Conservation (phyloP, 2,113 vertebrate genomes). For the Morone chrysops region DNA sequence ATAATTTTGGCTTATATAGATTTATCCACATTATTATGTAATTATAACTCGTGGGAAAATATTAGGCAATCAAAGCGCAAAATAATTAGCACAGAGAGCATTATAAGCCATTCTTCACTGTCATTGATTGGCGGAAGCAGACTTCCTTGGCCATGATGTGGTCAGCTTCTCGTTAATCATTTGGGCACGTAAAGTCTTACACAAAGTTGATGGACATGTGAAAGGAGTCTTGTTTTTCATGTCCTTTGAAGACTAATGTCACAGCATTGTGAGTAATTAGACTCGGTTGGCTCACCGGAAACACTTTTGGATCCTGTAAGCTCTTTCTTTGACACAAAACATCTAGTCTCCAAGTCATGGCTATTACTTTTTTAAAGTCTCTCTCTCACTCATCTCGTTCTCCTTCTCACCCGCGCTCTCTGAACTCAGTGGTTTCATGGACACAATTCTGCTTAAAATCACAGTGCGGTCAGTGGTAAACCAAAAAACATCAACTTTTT, state of each 20-base stretch:
- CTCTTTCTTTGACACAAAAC: conserved; percentile 62
- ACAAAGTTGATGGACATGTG: conserved; percentile 73
- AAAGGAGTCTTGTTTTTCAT: conserved; percentile 70
- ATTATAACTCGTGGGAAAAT: conserved; percentile 54
- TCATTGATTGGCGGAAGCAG: conserved; percentile 53
- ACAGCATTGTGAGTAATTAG: conserved; percentile 74
- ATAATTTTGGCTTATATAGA: background rate
- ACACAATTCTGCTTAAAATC: conserved; percentile 43
- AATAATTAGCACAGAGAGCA: conserved; percentile 45
- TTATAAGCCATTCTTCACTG: conserved; percentile 61
- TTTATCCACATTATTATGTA: background rate
- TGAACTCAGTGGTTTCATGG: conserved; percentile 22
- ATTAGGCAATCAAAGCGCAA: conserved; percentile 27
- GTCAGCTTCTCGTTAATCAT: conserved; percentile 74
- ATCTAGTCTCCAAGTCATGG: conserved; percentile 62
- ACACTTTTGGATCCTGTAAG: conserved; percentile 59
- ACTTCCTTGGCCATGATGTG: conserved; percentile 60
- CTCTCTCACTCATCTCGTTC: conserved; percentile 14
- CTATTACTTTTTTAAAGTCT: conserved; percentile 57
- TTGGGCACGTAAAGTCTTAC: conserved; percentile 64
- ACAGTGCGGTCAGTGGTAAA: conserved; percentile 15
- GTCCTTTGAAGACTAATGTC: conserved; percentile 75
- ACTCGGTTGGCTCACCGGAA: conserved; percentile 75
- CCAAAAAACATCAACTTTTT: background rate
- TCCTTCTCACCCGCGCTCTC: background rate